Conservation (phyloP, 2,113 vertebrate species). For the Cebus imitator region DNA sequence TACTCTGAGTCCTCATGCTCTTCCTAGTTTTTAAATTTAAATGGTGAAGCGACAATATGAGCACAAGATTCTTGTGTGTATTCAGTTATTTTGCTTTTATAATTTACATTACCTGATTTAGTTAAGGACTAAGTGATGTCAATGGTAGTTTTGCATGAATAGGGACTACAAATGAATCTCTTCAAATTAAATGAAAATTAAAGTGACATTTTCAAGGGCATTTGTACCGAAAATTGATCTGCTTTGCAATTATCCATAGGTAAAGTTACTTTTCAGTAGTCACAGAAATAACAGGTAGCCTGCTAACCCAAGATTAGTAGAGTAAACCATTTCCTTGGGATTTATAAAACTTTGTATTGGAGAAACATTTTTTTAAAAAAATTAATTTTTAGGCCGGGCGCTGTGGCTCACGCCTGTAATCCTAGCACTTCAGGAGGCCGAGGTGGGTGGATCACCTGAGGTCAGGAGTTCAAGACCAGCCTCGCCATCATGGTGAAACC, state of each 20-base stretch:
- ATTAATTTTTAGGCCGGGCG: too few species aligned
- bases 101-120: neutral
- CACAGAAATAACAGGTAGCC: neutral
- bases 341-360: neutral
- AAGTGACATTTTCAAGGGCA: constrained; percentile 51
- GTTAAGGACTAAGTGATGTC: constrained; percentile 51
- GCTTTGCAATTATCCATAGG: constrained; percentile 6
- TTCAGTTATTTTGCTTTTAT: neutral
- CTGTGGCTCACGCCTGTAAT: too few species aligned
- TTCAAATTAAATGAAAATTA: constrained; percentile 64
- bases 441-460: too few species aligned
- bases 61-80: neutral
- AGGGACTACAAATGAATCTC: neutral
- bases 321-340: neutral
- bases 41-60: neutral
- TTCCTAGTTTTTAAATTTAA: neutral
- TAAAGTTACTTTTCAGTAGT: constrained; percentile 50
- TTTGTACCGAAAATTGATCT: constrained; percentile 47
- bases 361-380: neutral
- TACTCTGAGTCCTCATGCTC: neutral
- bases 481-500: too few species aligned
- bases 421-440: too few species aligned
- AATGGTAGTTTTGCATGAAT: constrained; percentile 33
- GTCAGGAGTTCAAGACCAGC: too few species aligned
- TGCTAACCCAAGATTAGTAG: neutral